Base-by-base conservation (phyloP, 2,113 vertebrate genomes). In the Gambusia affinis region DNA sequence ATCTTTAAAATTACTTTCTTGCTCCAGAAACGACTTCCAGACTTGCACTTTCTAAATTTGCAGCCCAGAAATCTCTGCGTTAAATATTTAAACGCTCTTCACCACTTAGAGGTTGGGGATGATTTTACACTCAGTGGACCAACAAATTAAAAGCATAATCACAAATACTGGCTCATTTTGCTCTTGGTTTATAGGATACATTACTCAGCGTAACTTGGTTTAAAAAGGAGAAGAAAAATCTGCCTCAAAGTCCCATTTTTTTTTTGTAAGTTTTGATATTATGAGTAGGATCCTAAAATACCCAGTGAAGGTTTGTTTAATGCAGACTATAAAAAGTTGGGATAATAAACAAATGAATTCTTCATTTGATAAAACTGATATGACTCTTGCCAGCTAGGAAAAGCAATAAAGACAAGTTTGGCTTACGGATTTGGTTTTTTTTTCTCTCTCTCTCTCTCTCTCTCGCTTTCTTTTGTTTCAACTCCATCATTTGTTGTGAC, bases 341-440 rank as follows among this genome's bases (percentile, higher is more conserved):
- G 68, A 54, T 22, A 30, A 69, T 77, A 78, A 77, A 70, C 60
- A 70, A 81, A 37, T 86, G 65, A 84, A 82, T 64, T 66, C 61
- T 76, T 67, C 35, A 47, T 75, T 68, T 67, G 29, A 15, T 3
- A 63, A 65, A 62, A 74, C 76, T 64, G 72, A 77, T 72, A 39
- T 93, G 74, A 81, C 81, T 90, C 80, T 85, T 93, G 89, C 89
- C 91, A 93, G 89, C 78, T 44, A 80, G 73, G 80, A 95, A 96
- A 95, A 96, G 97, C 96, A 98, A 98, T 97, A 97, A 97, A 92
- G 87, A 90, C 89, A 92, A 78, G 95, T 95, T 89, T 79, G 95
- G 93, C 92, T 93, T 87, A 92, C 93, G 95, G 91, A 76, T 76
- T 85, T 71, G 3, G 4, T 15, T 15, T 42, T 42, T 12, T 42